Percentiles rank a stretch among this genome's conserved stretches.
phyloP scores from a whole-genome alignment of 1,140 invertebrate genomes.

The Brachionus koreanus region DNA sequence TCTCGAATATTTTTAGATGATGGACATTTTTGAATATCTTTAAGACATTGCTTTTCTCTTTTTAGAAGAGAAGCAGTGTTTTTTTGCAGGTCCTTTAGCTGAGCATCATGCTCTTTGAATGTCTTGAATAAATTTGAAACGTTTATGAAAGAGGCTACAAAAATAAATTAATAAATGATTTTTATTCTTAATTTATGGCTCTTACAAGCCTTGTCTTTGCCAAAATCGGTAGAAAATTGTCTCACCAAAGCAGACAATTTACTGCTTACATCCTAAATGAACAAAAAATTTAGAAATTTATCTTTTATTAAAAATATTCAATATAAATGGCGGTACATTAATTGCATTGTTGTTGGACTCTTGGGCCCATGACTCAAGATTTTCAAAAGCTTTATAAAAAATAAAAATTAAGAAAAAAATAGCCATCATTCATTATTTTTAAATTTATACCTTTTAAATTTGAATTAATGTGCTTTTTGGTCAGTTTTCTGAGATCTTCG shows the following conservation, averaged over 20 bases:
- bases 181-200: background rate
- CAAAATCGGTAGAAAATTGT: slow-evolving; percentile 19
- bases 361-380: slow-evolving; percentile 9
- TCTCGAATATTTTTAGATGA: slow-evolving; percentile 22
- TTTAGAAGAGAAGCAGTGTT: background rate
- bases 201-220: slow-evolving; percentile 33
- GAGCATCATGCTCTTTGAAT: slow-evolving; percentile 37
- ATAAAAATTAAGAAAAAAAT: background rate
- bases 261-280: slow-evolving; percentile 12
- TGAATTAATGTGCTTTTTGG: background rate
- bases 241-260: background rate
- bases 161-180: background rate
- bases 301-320: background rate
- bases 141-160: slow-evolving; percentile 3
- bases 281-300: background rate
- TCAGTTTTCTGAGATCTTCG: slow-evolving; percentile 29
- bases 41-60: background rate
- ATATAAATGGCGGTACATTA: background rate
- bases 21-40: slow-evolving; percentile 26
- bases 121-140: slow-evolving; percentile 18
- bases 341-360: slow-evolving; percentile 28
- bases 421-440: background rate
- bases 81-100: background rate
- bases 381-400: background rate
- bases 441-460: background rate